Evolutionary conservation across 2,797 vertebrate genomes (phyloP), one percentile per base, ranked within the genome.

Genomic region (Typhlichthys subterraneus): DNA sequence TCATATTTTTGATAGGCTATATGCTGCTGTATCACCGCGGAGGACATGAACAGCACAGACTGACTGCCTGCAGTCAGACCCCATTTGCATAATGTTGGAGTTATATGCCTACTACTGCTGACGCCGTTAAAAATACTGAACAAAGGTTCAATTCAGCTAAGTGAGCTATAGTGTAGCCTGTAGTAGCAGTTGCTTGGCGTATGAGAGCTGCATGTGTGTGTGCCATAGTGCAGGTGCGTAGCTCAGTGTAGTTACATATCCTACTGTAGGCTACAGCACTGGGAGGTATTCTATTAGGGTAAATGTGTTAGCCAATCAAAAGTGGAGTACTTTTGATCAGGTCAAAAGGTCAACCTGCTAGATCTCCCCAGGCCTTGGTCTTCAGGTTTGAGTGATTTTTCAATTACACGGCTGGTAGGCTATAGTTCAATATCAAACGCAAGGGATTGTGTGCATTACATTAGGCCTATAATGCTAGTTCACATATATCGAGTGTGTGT

Each of bases 101-200:
- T 63, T 65, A 38, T 68, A 79, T 50, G 19, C 23, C 23, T 29
- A 29, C 23, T 29, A 29, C 79, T 87, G 88, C 87, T 87, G 84
- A 89, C 84, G 62, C 45, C 42, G 4, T 79, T 72, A 62, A 55
- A 79, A 87, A 81, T 61, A 61, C 67, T 74, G 81, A 85, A 53
- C 31, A 83, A 73, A 74, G 76, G 2, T 86, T 85, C 84, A 85
- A 87, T 89, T 84, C 73, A 72, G 82, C 80, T 86, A 86, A 71
- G 84, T 69, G 79, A 83, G 66, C 65, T 47, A 33, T 69, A 46
- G 74, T 58, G 69, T 55, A 4, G 9, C 61, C 67, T 12, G 53
- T 67, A 70, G 65, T 23, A 61, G 72, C 62, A 45, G 75, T 38
- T 2, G 31, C 52, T 53, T 67, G 70, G 76, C 70, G 72, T 53